Evolutionary conservation across 2,888 invertebrate genomes (phyloP), one percentile per base, ranked within the genome.

Genomic region (Mycogona germanica): DNA sequence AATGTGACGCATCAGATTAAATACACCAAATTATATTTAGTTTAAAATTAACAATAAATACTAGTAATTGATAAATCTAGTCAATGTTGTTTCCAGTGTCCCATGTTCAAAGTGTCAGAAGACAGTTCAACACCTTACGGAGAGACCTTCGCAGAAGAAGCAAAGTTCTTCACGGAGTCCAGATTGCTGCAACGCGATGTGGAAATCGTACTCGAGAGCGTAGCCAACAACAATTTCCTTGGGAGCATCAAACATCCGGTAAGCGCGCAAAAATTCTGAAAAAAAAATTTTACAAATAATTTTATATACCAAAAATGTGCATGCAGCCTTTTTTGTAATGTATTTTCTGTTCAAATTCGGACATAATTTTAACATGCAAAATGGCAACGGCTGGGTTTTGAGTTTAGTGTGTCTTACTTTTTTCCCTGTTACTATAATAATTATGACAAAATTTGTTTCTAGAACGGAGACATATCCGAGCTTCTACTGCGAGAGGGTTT

Each of bases 211-310:
- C 74, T 98, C 41, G 95, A 97, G 66, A 87, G 92, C 0, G 85
- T 87, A 1, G 89, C 88, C 64, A 96, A 93, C 68, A 84, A 83
- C 64, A 93, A 91, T 68, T 87, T 92, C 64, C 84, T 96, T 54
- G 98, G 97, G 35, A 87, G 89, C 29, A 83, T 98, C 61, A 66
- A 92, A 45, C 95, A 95, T 71, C 96, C 96, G 0, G 77, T 77
- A 66, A 65, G 73, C n/a, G n/a, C n/a, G n/a, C n/a, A n/a, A n/a
- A n/a, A n/a, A n/a, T n/a, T n/a, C n/a, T n/a, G n/a, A n/a, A n/a
- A n/a, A n/a, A n/a, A n/a, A n/a, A n/a, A n/a, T n/a, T n/a, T n/a
- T n/a, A n/a, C n/a, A n/a, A n/a, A n/a, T n/a, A n/a, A n/a, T n/a
- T n/a, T n/a, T n/a, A n/a, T n/a, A n/a, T n/a, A n/a, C n/a, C n/a